Conservation (phyloP, 2,113 vertebrate species). For the Haliaeetus leucogaster region DNA sequence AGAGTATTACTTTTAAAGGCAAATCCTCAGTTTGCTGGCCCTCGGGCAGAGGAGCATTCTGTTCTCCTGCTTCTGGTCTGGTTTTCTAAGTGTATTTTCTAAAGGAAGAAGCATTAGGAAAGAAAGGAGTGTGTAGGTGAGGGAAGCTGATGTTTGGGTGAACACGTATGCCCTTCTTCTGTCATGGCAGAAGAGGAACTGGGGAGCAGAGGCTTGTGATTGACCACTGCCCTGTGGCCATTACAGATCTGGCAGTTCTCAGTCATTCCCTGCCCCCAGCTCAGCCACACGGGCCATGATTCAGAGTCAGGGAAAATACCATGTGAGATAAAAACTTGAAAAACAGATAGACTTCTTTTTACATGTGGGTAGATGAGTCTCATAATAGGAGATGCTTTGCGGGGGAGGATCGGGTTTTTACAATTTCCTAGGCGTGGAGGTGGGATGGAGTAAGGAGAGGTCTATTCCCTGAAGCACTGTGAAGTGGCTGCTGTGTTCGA, state of each 20-base stretch:
- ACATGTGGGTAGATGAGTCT: fast-evolving
- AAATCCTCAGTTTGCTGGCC: neutral
- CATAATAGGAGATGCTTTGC: neutral
- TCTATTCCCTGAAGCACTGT: neutral
- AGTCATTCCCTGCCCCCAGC: neutral
- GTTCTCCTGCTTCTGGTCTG: neutral
- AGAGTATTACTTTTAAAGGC: neutral
- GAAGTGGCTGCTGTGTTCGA: neutral
- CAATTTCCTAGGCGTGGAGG: neutral
- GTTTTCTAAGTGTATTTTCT: neutral
- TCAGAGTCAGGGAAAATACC: conserved; percentile 34
- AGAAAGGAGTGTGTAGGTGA: neutral
- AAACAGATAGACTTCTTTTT: neutral
- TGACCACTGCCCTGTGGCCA: neutral
- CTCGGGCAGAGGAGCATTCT: neutral
- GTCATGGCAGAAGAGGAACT: neutral
- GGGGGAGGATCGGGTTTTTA: neutral
- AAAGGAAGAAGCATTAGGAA: neutral
- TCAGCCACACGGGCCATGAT: neutral
- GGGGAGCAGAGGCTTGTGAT: neutral
- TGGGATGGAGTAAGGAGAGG: neutral
- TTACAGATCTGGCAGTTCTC: neutral
- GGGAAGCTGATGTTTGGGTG: neutral
- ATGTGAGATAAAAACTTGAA: neutral
- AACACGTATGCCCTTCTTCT: fast-evolving